Percentiles rank a stretch among this genome's conserved stretches.
phyloP scores from a whole-genome alignment of 2,113 vertebrate species.

The Ciconia stormi region DNA sequence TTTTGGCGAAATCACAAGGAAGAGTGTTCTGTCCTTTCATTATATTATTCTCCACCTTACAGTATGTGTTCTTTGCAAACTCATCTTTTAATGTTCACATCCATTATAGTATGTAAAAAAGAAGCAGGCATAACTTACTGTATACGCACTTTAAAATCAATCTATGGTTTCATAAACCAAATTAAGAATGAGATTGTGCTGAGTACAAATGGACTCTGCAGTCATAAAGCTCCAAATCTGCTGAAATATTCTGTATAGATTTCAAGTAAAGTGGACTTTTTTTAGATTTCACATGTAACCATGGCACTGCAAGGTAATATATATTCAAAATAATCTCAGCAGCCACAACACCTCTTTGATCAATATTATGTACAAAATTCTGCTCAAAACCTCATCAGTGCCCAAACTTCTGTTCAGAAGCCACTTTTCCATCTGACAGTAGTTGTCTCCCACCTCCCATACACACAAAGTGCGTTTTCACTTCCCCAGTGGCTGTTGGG shows the following conservation, averaged over 20 bases:
- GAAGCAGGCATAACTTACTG: neutral
- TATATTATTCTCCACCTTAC: neutral
- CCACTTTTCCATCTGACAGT: neutral
- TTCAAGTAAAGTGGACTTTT: neutral
- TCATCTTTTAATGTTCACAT: neutral
- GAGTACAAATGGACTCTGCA: neutral
- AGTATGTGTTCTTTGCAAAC: neutral
- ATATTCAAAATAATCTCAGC: neutral
- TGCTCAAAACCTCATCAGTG: neutral
- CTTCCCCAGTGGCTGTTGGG: fast-evolving
- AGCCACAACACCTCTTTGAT: neutral
- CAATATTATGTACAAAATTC: neutral
- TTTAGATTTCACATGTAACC: neutral
- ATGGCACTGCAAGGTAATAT: neutral
- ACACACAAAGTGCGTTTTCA: neutral
- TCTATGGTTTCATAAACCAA: neutral
- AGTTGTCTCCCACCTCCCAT: neutral
- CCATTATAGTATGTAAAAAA: neutral
- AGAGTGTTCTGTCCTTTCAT: neutral
- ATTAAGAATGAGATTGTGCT: neutral
- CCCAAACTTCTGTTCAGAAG: neutral
- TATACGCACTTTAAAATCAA: neutral
- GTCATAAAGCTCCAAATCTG: neutral
- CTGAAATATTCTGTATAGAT: neutral
- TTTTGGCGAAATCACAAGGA: neutral